phyloP scores from a whole-genome alignment of 2,888 invertebrate genomes.

The Calameuta filiformis region DNA sequence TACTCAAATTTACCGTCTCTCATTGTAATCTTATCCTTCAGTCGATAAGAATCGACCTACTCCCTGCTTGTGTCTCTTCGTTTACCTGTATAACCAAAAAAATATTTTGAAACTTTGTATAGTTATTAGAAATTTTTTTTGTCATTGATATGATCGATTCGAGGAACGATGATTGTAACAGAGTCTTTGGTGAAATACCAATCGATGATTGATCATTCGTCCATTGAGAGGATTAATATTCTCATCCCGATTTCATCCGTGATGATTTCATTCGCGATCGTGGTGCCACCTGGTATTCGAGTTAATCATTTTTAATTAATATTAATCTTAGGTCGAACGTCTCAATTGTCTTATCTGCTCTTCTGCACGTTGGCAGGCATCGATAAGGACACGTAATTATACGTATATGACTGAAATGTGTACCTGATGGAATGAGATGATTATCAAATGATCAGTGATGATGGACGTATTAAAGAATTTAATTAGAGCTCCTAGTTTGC shows the following conservation, averaged over 20 bases:
- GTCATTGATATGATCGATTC: background rate
- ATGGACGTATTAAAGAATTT: background rate
- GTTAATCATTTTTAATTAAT: constrained; percentile 39
- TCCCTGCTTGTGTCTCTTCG: background rate
- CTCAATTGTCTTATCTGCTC: constrained; percentile 21
- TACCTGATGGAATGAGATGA: background rate
- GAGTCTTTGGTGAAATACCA: no score
- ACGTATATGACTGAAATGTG: background rate
- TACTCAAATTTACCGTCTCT: background rate
- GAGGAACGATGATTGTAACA: background rate
- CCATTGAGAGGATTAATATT: background rate
- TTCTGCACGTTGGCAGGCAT: background rate
- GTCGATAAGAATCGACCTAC: background rate
- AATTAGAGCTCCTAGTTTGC: background rate
- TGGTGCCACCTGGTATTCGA: background rate
- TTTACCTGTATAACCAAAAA: background rate
- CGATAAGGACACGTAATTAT: background rate
- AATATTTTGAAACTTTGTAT: background rate
- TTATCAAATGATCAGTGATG: background rate
- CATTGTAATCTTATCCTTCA: background rate
- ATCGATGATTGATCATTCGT: no score
- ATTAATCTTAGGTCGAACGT: constrained; percentile 35
- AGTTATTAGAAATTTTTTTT: background rate
- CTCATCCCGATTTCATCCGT: background rate
- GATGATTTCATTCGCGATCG: background rate